Percentiles rank a stretch among this genome's conserved stretches.
Conservation (phyloP, 2,113 vertebrate genomes). For the Enhydra lutris region DNA sequence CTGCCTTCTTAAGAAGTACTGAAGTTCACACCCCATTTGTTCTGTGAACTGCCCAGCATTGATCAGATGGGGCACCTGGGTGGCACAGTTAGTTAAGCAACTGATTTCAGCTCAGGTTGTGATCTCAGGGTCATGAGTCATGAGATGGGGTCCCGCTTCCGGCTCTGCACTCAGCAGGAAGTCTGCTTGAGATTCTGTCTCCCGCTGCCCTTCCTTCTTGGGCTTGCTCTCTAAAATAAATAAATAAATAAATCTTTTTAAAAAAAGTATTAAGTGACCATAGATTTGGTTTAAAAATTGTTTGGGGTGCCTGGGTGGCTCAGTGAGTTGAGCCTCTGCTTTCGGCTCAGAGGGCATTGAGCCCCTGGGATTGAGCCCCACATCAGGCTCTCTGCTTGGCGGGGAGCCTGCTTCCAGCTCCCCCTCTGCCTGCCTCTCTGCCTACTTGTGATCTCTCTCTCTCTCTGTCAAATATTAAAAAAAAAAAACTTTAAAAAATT, state of each 20-base stretch:
- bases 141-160: background rate
- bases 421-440: too few species aligned
- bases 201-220: background rate
- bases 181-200: background rate
- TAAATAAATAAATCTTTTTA: background rate
- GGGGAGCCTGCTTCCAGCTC: too few species aligned
- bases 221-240: background rate
- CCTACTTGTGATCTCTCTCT: too few species aligned
- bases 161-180: background rate
- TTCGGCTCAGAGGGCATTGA: too few species aligned
- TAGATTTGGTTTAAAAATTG: background rate
- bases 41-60: background rate
- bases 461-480: too few species aligned
- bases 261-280: background rate
- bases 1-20: background rate
- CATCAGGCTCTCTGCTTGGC: too few species aligned
- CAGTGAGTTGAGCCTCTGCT: too few species aligned
- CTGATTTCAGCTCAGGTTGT: background rate
- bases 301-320: background rate
- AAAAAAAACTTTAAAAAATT: too few species aligned
- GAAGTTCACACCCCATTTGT: background rate
- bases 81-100: background rate
- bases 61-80: background rate
- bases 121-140: background rate
- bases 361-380: too few species aligned